phyloP scores from a whole-genome alignment of 1,140 invertebrate genomes.

The Cepaea nemoralis region DNA sequence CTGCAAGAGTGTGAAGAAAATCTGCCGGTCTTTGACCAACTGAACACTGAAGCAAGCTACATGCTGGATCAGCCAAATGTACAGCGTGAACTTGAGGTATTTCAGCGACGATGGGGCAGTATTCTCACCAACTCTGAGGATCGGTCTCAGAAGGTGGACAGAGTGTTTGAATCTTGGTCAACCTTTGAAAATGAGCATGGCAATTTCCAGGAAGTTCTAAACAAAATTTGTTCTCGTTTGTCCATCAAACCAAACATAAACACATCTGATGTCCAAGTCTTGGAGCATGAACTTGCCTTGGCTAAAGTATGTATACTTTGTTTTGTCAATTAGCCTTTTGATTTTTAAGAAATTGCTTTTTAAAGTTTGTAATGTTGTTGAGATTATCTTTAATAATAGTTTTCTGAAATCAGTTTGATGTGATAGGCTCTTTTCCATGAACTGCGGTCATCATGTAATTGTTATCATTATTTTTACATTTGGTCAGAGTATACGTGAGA shows the following conservation, averaged over 20 bases:
- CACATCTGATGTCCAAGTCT: constrained; percentile 63
- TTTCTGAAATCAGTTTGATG: neutral
- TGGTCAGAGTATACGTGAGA: no score
- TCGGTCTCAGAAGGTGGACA: constrained; percentile 62
- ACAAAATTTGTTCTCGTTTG: constrained; percentile 61
- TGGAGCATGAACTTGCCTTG: constrained; percentile 66
- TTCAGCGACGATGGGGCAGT: constrained; percentile 71
- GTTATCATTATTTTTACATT: no score
- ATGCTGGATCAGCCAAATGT: constrained; percentile 75
- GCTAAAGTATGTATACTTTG: constrained; percentile 64
- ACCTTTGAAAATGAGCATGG: constrained; percentile 59
- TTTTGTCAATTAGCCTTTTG: no score
- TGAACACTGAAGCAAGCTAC: constrained; percentile 66
- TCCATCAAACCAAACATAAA: constrained; percentile 60
- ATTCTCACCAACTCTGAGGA: constrained; percentile 61
- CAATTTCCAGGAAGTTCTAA: constrained; percentile 61
- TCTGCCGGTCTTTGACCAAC: constrained; percentile 72
- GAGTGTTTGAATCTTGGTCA: constrained; percentile 62
- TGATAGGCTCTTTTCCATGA: no score
- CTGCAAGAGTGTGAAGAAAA: constrained; percentile 84
- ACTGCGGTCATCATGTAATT: no score
- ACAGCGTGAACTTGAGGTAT: constrained; percentile 67
- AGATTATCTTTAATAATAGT: no score
- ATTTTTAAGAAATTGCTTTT: no score
- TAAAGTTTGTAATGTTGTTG: no score